These are phyloP conservation scores for Chaetura pelagica DNA, from an alignment of 2,113 vertebrate species.

Conservation along the genomic window DNA sequence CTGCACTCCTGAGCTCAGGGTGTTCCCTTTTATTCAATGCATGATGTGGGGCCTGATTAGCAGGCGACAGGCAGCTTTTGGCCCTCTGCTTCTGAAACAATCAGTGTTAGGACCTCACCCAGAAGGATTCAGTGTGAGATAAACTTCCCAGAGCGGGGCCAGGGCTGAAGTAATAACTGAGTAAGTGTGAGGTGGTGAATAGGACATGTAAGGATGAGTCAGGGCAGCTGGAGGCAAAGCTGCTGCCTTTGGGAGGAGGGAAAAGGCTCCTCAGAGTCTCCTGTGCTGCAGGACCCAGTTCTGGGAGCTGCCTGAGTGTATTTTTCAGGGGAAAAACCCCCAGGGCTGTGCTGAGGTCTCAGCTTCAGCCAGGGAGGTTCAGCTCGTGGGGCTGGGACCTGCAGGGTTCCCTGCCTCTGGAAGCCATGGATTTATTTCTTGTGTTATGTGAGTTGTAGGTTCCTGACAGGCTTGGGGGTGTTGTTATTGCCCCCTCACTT, in stretches of 20 bases:
- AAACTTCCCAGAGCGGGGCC: background rate
- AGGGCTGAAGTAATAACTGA: constrained; percentile 5
- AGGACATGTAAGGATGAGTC: background rate
- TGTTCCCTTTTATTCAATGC: accelerated
- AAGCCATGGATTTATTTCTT: accelerated
- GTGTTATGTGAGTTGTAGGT: accelerated
- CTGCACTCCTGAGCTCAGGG: background rate
- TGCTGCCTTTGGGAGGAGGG: background rate
- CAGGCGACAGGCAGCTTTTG: background rate
- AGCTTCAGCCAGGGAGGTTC: background rate
- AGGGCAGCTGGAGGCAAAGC: background rate
- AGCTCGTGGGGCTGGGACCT: background rate
- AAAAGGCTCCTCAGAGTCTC: background rate
- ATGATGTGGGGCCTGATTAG: accelerated
- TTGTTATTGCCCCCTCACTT: background rate
- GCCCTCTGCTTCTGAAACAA: background rate
- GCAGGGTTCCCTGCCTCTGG: background rate
- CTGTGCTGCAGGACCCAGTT: background rate
- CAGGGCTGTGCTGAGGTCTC: accelerated
- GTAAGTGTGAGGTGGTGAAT: background rate
- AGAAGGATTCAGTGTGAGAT: constrained; percentile 3
- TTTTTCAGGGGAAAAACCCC: background rate
- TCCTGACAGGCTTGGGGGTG: accelerated
- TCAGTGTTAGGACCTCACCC: background rate
- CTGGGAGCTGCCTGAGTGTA: accelerated